Evolutionary conservation across 2,113 vertebrate species (phyloP).

Genomic region (Pygoscelis adeliae): DNA sequence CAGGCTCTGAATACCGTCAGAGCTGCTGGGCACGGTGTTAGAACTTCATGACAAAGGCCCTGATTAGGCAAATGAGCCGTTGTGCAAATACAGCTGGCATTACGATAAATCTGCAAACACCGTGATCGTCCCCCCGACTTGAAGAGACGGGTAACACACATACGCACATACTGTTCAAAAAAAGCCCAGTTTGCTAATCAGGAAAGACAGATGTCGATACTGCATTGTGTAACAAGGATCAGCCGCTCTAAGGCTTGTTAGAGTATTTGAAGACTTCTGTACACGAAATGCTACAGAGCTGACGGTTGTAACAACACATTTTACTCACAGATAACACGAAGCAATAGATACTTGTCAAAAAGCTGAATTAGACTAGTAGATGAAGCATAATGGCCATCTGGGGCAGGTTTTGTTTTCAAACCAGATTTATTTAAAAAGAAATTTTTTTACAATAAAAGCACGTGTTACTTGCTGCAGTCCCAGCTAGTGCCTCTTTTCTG

Average conservation of each 20-base stretch:
- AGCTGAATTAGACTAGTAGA: neutral
- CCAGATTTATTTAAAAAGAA: neutral
- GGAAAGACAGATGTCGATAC: neutral
- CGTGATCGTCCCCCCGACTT: neutral
- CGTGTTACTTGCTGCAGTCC: neutral
- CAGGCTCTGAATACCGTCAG: neutral
- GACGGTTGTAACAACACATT: accelerated
- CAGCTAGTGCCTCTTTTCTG: neutral
- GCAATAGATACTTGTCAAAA: neutral
- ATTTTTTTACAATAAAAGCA: neutral
- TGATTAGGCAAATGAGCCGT: neutral
- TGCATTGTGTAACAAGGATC: neutral
- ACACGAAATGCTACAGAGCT: neutral
- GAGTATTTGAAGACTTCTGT: accelerated
- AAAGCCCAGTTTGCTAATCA: neutral
- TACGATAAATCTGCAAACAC: neutral
- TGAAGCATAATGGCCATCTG: neutral
- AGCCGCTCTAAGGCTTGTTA: neutral
- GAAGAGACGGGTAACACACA: neutral
- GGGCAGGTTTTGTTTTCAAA: neutral
- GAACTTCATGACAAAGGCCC: neutral
- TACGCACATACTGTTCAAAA: too few relatives aligned
- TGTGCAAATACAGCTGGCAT: neutral
- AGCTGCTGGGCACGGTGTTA: accelerated
- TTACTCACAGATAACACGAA: neutral